These are phyloP conservation scores for Xenopus laevis DNA, from an alignment of 2,113 vertebrate genomes.

Conservation along the genomic window DNA sequence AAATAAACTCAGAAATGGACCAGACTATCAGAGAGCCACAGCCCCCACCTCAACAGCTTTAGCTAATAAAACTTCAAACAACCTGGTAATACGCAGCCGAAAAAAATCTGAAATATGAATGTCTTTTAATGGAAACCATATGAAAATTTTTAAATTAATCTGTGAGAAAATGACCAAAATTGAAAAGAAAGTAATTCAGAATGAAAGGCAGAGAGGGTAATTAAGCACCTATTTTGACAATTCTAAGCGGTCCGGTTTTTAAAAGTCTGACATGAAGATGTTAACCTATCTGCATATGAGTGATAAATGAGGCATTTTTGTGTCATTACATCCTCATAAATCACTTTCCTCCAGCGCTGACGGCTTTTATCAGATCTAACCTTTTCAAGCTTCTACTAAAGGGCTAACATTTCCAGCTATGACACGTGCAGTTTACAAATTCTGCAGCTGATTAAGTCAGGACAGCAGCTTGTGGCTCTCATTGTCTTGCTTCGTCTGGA, in stretches of 20 bases:
- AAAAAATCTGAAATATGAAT: slow-evolving; percentile 65
- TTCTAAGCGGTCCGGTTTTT: slow-evolving; percentile 85
- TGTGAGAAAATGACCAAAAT: slow-evolving; percentile 57
- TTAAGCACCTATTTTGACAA: slow-evolving; percentile 77
- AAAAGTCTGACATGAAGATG: slow-evolving; percentile 87
- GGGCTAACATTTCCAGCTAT: slow-evolving; percentile 95
- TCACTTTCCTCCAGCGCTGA: slow-evolving; percentile 91
- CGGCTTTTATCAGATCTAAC: slow-evolving; percentile 99
- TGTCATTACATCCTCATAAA: slow-evolving; percentile 96
- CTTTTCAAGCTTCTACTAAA: slow-evolving; percentile 98
- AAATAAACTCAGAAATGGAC: slow-evolving; percentile 53
- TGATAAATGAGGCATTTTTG: slow-evolving; percentile 97
- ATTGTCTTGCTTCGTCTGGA: slow-evolving; percentile 30
- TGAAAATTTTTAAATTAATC: slow-evolving; percentile 56
- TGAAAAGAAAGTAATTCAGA: slow-evolving; percentile 64
- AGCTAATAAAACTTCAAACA: slow-evolving; percentile 63
- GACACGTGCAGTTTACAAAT: slow-evolving; percentile 95
- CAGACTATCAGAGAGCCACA: slow-evolving; percentile 35
- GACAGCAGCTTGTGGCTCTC: slow-evolving; percentile 42
- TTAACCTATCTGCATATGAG: slow-evolving; percentile 86
- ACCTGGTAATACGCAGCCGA: slow-evolving; percentile 52
- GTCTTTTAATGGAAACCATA: slow-evolving; percentile 62
- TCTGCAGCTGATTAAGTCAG: slow-evolving; percentile 93
- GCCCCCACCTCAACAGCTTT: slow-evolving; percentile 57
- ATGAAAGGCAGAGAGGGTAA: slow-evolving; percentile 69